Conservation (phyloP, 1,140 invertebrate genomes). For the Bombyx mandarina region DNA sequence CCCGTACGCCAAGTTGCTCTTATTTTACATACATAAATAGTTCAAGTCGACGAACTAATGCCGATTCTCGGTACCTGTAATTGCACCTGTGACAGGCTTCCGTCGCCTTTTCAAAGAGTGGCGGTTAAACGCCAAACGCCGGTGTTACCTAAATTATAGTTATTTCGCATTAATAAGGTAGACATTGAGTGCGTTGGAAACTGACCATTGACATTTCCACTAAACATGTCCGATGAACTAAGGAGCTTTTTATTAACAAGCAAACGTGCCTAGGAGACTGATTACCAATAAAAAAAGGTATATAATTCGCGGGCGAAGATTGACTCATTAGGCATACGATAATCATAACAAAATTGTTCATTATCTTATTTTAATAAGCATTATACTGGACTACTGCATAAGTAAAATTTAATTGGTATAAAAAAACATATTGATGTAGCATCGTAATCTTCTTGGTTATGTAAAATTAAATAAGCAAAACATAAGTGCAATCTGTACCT, state of each 20-base stretch:
- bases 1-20: slow-evolving; percentile 60
- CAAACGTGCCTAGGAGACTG: slow-evolving; percentile 1
- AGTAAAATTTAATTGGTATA: too few relatives aligned
- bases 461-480: too few relatives aligned
- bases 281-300: background rate
- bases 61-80: slow-evolving; percentile 67
- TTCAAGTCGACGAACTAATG: slow-evolving; percentile 63
- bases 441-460: too few relatives aligned
- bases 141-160: slow-evolving; percentile 54
- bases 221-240: slow-evolving; percentile 20
- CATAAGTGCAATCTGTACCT: too few relatives aligned
- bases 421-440: too few relatives aligned
- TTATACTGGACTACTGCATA: too few relatives aligned
- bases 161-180: slow-evolving; percentile 62
- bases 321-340: too few relatives aligned
- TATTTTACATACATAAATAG: slow-evolving; percentile 70
- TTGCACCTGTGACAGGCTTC: slow-evolving; percentile 68
- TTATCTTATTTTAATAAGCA: too few relatives aligned
- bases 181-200: slow-evolving; percentile 43
- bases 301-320: too few relatives aligned
- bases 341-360: too few relatives aligned
- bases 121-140: slow-evolving; percentile 46
- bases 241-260: slow-evolving; percentile 1
- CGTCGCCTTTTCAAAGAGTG: slow-evolving; percentile 53
- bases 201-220: slow-evolving; percentile 50